Percentiles rank a stretch among this genome's conserved stretches.
phyloP scores from a whole-genome alignment of 2,888 invertebrate species.

The Antitype chi region DNA sequence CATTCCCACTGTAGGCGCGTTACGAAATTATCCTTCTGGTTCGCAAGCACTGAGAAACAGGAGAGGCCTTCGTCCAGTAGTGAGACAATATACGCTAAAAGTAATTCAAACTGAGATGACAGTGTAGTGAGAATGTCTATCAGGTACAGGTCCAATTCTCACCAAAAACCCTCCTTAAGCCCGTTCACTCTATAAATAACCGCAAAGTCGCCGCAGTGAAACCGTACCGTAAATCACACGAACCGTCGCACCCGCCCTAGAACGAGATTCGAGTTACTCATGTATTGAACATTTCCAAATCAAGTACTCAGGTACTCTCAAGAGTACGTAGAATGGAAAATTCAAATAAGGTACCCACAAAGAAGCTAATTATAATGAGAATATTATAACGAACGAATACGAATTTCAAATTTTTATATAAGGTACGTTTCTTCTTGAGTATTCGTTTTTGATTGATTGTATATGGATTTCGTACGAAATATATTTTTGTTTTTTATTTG shows the following conservation, averaged over 20 bases:
- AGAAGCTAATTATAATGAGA: constrained; percentile 70
- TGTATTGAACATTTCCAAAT: constrained; percentile 66
- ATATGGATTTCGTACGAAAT: constrained; percentile 43
- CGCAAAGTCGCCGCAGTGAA: constrained; percentile 25
- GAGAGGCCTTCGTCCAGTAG: too few relatives aligned
- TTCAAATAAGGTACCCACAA: constrained; percentile 66
- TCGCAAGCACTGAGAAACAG: too few relatives aligned
- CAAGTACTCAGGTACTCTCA: constrained; percentile 54
- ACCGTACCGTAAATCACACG: constrained; percentile 49
- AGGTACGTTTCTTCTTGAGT: constrained; percentile 49
- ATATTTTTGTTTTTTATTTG: constrained; percentile 38
- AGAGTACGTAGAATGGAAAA: constrained; percentile 56
- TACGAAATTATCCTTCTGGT: too few relatives aligned
- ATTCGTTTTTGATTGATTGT: constrained; percentile 61
- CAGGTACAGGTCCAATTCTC: background rate
- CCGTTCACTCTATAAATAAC: constrained; percentile 35
- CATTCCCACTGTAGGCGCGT: too few relatives aligned
- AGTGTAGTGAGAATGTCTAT: constrained; percentile 1
- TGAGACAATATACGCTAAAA: too few relatives aligned
- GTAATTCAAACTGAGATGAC: background rate
- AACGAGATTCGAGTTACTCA: constrained; percentile 58
- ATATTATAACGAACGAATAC: constrained; percentile 66
- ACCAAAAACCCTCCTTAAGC: constrained; percentile 7
- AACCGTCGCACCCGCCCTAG: constrained; percentile 25
- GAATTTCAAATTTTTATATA: constrained; percentile 71